Evolutionary conservation across 2,113 vertebrate species (phyloP).

Genomic region (Melanotaenia duboulayi): DNA sequence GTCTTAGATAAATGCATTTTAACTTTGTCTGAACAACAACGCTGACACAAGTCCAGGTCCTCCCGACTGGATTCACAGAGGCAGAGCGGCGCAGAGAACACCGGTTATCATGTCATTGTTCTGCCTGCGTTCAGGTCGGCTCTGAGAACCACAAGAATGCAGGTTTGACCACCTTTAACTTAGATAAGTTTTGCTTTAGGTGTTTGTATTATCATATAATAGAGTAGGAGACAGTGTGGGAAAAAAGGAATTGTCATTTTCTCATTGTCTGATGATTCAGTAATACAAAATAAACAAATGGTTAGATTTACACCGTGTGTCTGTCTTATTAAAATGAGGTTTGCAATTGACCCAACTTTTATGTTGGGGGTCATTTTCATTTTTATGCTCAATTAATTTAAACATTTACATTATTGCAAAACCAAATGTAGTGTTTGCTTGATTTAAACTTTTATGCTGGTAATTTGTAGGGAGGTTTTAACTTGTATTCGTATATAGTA

Average conservation of each 20-base stretch:
- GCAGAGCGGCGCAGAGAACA: not conserved
- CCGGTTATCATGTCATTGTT: slow-evolving; percentile 21
- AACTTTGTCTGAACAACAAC: no score
- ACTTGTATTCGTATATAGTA: no score
- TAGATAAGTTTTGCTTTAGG: slow-evolving; percentile 55
- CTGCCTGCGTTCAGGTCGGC: slow-evolving; percentile 26
- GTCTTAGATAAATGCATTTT: no score
- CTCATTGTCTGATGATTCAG: slow-evolving; percentile 65
- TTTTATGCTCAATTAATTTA: no score
- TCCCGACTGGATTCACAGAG: slow-evolving; percentile 42
- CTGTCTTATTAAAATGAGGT: not conserved
- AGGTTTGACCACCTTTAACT: slow-evolving; percentile 46
- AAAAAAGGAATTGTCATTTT: slow-evolving; percentile 65
- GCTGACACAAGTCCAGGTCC: no score
- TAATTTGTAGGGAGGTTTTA: no score
- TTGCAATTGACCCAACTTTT: no score
- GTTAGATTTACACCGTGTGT: slow-evolving; percentile 65
- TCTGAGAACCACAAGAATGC: slow-evolving; percentile 36
- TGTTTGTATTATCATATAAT: slow-evolving; percentile 70
- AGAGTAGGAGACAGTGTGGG: slow-evolving; percentile 61
- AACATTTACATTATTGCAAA: no score
- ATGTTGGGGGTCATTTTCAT: no score
- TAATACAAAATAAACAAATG: slow-evolving; percentile 69
- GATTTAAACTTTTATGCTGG: no score
- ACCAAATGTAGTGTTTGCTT: no score